Percentiles rank a stretch among this genome's conserved stretches.
Conservation (phyloP, 2,888 invertebrate genomes). For the Zaprionus bogoriensis region DNA sequence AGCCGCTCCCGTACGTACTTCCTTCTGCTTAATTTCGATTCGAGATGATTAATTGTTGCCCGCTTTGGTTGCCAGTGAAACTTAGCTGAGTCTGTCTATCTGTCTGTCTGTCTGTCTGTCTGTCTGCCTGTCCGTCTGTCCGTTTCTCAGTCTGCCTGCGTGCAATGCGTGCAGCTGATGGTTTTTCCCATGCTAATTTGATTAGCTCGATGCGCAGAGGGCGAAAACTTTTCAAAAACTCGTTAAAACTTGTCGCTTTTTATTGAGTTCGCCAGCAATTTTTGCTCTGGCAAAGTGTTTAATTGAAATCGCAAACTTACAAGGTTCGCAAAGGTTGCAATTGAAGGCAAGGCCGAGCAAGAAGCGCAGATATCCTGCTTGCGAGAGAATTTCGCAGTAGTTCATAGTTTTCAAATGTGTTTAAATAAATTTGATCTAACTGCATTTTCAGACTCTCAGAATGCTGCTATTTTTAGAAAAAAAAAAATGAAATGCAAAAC, state of each 20-base stretch:
- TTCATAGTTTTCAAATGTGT: too few species aligned
- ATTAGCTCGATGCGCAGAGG: conserved; percentile 26
- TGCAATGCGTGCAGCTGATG: conserved; percentile 5
- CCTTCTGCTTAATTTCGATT: conserved; percentile 12
- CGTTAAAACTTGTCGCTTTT: conserved; percentile 37
- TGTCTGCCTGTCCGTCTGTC: too few species aligned
- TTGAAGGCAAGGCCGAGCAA: neutral
- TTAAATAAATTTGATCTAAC: too few species aligned
- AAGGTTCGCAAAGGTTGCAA: neutral
- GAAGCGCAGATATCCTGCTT: neutral
- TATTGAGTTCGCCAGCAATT: conserved; percentile 23
- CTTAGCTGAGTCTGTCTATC: too few species aligned
- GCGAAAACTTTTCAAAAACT: conserved; percentile 29
- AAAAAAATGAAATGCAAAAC: too few species aligned
- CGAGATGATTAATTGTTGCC: conserved; percentile 36
- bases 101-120: too few species aligned
- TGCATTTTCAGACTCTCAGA: too few species aligned
- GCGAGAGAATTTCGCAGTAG: too few species aligned
- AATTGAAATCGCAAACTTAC: conserved; percentile 36
- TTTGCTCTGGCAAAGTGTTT: conserved; percentile 29
- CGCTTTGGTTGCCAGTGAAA: neutral
- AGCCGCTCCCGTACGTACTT: neutral
- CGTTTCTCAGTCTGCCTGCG: too few species aligned
- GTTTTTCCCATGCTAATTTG: conserved; percentile 17
- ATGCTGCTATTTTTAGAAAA: too few species aligned